Conservation (phyloP, 2,888 invertebrate genomes). For the Antheraea yamamai region DNA sequence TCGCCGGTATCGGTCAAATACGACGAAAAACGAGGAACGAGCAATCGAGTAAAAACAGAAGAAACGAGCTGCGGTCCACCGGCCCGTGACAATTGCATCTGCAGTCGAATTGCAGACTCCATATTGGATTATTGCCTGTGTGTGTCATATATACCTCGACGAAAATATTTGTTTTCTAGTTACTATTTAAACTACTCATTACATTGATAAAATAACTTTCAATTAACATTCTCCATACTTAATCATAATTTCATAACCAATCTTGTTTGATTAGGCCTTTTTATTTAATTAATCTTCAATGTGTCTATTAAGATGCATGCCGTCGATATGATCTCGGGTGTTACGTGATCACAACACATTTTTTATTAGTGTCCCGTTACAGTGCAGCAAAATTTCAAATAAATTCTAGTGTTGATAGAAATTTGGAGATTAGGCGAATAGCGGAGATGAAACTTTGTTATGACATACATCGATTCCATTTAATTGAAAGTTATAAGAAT, state of each 20-base stretch:
- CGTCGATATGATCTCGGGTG: background rate
- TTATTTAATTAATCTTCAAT: background rate
- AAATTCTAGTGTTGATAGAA: background rate
- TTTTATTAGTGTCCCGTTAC: background rate
- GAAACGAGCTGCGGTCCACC: conserved; percentile 61
- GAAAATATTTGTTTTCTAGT: conserved; percentile 21
- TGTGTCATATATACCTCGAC: conserved; percentile 63
- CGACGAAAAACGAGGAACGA: conserved; percentile 74
- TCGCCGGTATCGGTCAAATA: conserved; percentile 68
- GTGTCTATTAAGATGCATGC: background rate
- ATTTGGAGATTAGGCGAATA: no score
- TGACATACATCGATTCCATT: background rate
- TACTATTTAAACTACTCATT: background rate
- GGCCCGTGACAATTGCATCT: conserved; percentile 79
- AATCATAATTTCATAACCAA: background rate
- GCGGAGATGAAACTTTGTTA: background rate
- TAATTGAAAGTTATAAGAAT: background rate
- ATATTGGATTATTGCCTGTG: conserved; percentile 73
- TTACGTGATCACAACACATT: background rate
- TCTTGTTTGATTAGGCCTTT: background rate
- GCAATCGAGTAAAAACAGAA: conserved; percentile 76
- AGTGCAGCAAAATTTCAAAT: background rate
- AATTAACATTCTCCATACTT: background rate
- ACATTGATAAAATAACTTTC: background rate
- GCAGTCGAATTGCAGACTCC: conserved; percentile 67